Conservation (phyloP, 2,113 vertebrate genomes). For the Quiscalus mexicanus region DNA sequence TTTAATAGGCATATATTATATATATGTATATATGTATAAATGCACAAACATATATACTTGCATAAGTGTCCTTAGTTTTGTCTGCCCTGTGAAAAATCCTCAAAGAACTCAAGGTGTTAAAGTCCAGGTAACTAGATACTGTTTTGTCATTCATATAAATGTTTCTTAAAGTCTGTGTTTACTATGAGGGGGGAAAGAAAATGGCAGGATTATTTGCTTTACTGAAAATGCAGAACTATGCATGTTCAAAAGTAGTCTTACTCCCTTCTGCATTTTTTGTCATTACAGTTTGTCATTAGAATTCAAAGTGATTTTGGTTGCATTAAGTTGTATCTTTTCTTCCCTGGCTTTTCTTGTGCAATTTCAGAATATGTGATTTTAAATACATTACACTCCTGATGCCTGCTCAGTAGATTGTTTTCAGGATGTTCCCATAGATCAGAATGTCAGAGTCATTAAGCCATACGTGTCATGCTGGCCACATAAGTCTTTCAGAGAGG, state of each 20-base stretch:
- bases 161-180: not conserved
- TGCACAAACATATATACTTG: no score
- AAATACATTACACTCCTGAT: not conserved
- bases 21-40: accelerated
- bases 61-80: not conserved
- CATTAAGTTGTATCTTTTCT: not conserved
- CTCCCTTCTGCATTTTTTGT: not conserved
- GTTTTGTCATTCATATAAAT: not conserved
- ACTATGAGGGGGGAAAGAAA: accelerated
- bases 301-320: not conserved
- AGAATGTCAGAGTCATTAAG: not conserved
- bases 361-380: not conserved
- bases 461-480: not conserved
- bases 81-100: not conserved
- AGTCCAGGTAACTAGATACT: not conserved
- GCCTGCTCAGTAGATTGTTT: not conserved
- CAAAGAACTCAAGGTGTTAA: not conserved
- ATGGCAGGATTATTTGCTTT: not conserved
- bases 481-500: not conserved
- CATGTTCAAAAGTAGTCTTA: not conserved
- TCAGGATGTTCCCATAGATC: not conserved
- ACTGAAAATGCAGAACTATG: not conserved
- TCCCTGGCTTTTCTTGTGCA: not conserved
- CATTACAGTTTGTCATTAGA: not conserved
- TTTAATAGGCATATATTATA: not conserved